Base-by-base conservation (phyloP, 2,888 invertebrate genomes). In the Drosophila colorata region DNA sequence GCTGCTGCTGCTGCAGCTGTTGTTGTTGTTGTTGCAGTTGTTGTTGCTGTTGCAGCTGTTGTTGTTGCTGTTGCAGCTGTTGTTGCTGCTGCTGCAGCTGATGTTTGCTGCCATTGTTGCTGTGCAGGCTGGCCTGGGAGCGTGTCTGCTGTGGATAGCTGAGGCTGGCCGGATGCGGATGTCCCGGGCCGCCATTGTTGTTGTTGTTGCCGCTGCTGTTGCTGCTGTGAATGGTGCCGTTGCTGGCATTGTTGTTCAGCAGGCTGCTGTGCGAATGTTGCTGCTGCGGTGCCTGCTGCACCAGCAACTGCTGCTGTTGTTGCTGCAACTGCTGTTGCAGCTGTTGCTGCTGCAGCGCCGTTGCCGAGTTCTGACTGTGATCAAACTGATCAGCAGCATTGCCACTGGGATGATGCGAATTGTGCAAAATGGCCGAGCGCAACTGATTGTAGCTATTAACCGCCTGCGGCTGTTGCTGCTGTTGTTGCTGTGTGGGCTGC, bases 371-470 rank as follows among this genome's bases (percentile, higher is more conserved):
- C 61, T 58, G 77, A 58, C 52, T 74, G 65, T 47, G 61, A 49
- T 65, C 74, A 31, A 51, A 64, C 46, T 83, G 86, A 57, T 83
- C 76, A 16, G 77, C 69, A 46, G 85, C 70, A 53, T 83, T 89
- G 44, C 91, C 92, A 38, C 92, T 91, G 66, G 92, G 92, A 83
- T 92, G 91, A 79, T 91, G 91, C 6, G 92, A 91, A 48, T 90
- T 92, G 67, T 92, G 92, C 59, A 92, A 78, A 70, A 92, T 92
- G 52, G 91, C 89, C 46, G 90, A 90, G 48, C 92, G 88, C 72
- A 92, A 68, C 74, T 92, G 92, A 74, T 90, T 90, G 80, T 91
- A 91, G 72, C 84, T 90, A 59, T 90, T 90, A 20, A 67, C 76
- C 51, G 72, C 79, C 69, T 84, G 88, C 64, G 88, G 89, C 46